Conservation (phyloP, 2,113 vertebrate genomes). For the Numida meleagris region DNA sequence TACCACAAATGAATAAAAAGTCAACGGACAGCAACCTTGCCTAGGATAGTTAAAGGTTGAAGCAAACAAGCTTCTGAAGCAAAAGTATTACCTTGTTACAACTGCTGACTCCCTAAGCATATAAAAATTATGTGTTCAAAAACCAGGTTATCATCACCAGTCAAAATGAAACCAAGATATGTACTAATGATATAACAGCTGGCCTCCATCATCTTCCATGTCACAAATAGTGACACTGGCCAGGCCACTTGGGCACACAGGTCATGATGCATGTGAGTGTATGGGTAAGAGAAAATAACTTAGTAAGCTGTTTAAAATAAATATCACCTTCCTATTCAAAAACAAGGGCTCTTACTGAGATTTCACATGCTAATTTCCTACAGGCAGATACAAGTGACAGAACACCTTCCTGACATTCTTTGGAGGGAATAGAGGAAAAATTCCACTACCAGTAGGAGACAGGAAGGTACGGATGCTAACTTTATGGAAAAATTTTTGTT, state of each 20-base stretch:
- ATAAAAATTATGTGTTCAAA: neutral
- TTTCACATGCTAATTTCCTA: neutral
- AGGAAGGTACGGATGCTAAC: neutral
- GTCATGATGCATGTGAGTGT: neutral
- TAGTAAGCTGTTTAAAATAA: neutral
- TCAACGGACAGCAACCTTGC: neutral
- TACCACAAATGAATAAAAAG: neutral
- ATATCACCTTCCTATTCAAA: neutral
- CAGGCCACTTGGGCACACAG: neutral
- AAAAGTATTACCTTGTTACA: neutral
- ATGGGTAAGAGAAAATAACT: neutral
- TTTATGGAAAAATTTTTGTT: neutral
- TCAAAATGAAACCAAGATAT: neutral
- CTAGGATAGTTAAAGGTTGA: neutral
- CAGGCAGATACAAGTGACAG: neutral
- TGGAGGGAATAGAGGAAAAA: neutral
- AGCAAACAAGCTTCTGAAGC: neutral
- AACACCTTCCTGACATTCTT: neutral
- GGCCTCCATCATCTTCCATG: neutral
- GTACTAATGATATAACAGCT: neutral
- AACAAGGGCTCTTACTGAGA: neutral
- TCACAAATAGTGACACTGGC: neutral
- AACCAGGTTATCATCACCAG: neutral
- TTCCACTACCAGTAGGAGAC: neutral
- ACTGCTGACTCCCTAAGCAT: neutral